phyloP scores from a whole-genome alignment of 1,140 invertebrate species.

The Euwallacea similis region DNA sequence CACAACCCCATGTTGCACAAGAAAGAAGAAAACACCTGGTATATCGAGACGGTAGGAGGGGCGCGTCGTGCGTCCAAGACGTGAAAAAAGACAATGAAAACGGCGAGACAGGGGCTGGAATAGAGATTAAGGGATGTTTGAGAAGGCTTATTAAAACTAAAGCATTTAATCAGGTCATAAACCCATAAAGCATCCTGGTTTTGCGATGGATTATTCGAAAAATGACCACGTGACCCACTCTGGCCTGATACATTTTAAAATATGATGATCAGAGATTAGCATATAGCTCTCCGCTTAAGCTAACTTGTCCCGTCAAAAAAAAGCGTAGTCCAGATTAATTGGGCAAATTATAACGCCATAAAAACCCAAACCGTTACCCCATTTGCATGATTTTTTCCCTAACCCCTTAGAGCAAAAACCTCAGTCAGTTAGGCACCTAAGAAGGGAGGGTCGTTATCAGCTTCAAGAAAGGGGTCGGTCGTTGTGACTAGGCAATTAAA shows the following conservation, averaged over 20 bases:
- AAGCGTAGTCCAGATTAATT: conserved; percentile 18
- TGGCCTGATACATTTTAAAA: too few relatives aligned
- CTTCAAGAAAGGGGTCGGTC: conserved; percentile 1
- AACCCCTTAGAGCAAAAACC: conserved; percentile 1
- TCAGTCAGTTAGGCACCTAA: background rate
- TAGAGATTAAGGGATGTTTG: conserved; percentile 1
- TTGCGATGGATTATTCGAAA: too few relatives aligned
- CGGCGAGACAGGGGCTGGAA: conserved; percentile 17
- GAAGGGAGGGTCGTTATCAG: conserved; percentile 1
- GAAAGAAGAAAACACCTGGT: conserved; percentile 27
- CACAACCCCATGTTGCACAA: conserved; percentile 20
- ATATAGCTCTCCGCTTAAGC: too few relatives aligned
- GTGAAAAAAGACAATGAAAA: conserved; percentile 13
- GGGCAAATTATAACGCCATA: conserved; percentile 17
- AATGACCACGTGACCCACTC: too few relatives aligned
- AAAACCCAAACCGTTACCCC: conserved; percentile 15
- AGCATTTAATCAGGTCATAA: too few relatives aligned
- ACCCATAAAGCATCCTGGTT: too few relatives aligned
- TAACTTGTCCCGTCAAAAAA: background rate
- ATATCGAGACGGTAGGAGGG: background rate
- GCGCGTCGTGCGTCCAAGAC: conserved; percentile 4
- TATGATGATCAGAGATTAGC: too few relatives aligned
- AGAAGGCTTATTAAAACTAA: background rate
- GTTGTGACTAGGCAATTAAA: conserved; percentile 11
- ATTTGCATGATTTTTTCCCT: conserved; percentile 11